phyloP scores from a whole-genome alignment of 2,113 vertebrate genomes.

The Otolemur garnettii region DNA sequence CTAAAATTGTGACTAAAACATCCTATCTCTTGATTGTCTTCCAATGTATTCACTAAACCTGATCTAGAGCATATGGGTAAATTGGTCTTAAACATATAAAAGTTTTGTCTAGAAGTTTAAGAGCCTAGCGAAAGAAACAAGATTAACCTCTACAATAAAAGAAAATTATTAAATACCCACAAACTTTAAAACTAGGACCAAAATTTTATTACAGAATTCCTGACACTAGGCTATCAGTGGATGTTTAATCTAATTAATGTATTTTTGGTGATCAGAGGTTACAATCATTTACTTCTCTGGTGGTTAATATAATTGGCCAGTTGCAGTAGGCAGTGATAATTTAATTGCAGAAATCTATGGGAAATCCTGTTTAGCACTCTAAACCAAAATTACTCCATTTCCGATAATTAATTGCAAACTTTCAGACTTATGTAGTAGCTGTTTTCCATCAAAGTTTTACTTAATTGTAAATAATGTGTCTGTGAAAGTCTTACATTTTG shows the following conservation, averaged over 20 bases:
- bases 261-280: not conserved
- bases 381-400: not conserved
- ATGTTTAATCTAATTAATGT: not conserved
- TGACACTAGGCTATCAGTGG: not conserved
- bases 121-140: not conserved
- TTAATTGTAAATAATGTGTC: not conserved
- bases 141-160: not conserved
- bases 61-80: not conserved
- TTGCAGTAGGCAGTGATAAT: not conserved
- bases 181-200: not conserved
- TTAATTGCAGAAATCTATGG: not conserved
- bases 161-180: not conserved
- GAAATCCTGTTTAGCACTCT: not conserved
- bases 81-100: not conserved
- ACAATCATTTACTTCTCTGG: not conserved
- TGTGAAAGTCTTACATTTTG: not conserved
- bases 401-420: not conserved
- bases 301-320: accelerated
- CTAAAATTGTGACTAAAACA: constrained; percentile 14
- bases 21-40: constrained; percentile 6
- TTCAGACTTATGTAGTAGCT: not conserved
- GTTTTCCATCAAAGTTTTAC: not conserved
- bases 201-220: not conserved
- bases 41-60: not conserved
- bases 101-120: not conserved